Percentiles rank a stretch among this genome's conserved stretches.
Evolutionary conservation across 2,113 vertebrate genomes (phyloP).

Genomic region (Rhea americana): DNA sequence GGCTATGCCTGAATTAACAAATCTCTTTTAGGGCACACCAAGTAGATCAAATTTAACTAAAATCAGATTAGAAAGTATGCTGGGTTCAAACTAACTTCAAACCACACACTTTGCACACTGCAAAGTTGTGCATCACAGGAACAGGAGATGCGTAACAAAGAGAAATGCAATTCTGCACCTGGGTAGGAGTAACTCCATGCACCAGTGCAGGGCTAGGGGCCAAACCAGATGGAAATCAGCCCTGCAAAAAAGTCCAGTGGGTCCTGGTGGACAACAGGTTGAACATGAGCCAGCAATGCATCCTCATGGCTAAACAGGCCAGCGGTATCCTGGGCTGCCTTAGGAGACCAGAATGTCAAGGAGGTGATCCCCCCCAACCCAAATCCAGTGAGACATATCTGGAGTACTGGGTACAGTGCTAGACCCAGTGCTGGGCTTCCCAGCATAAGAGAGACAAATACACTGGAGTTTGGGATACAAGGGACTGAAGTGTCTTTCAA

Average conservation of each 20-base stretch:
- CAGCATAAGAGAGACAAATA: neutral
- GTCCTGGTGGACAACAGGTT: neutral
- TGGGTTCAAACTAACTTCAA: neutral
- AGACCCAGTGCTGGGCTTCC: neutral
- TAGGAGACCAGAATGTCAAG: neutral
- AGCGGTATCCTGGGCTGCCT: neutral
- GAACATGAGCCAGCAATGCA: neutral
- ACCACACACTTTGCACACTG: accelerated
- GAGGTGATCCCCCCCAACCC: neutral
- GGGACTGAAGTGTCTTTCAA: neutral
- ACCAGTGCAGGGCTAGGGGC: neutral
- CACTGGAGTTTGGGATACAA: neutral
- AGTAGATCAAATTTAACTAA: neutral
- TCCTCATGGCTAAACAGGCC: neutral
- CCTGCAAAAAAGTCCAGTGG: too few species aligned
- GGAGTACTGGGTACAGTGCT: neutral
- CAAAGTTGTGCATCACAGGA: accelerated
- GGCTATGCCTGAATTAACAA: neutral
- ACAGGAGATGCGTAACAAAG: neutral
- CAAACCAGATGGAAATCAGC: too few species aligned
- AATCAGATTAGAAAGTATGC: accelerated
- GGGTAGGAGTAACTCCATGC: neutral
- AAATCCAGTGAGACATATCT: neutral
- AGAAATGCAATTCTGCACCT: neutral
- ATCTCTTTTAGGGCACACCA: neutral